phyloP scores from a whole-genome alignment of 2,113 vertebrate species.

The Microtus oregoni region DNA sequence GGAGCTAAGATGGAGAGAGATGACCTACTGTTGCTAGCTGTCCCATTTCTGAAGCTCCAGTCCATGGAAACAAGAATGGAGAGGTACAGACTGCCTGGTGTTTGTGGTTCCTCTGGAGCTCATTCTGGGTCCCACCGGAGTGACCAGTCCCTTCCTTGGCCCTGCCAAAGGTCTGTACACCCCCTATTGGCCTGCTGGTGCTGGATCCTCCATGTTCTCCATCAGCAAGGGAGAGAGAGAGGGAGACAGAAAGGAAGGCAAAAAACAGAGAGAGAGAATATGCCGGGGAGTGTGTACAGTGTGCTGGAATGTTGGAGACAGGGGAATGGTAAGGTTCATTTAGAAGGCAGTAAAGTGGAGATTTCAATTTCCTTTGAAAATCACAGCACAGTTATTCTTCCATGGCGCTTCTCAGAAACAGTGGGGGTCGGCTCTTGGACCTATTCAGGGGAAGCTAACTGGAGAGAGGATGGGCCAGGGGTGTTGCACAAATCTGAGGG shows the following conservation, averaged over 20 bases:
- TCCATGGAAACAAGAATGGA: fast-evolving
- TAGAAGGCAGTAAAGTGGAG: conserved; percentile 79
- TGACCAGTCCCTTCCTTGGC: too few species aligned
- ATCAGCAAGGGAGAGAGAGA: background rate
- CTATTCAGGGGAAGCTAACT: fast-evolving
- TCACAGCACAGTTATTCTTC: conserved; percentile 71
- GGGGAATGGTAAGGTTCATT: conserved; percentile 78
- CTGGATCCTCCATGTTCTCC: too few species aligned
- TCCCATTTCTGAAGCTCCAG: background rate
- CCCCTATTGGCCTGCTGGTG: background rate
- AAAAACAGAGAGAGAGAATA: background rate
- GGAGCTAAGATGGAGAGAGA: background rate
- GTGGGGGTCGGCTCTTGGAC: background rate
- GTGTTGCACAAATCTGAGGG: background rate
- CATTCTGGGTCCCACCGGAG: too few species aligned
- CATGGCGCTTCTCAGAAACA: background rate
- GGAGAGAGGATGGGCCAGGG: background rate
- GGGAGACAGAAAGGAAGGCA: too few species aligned
- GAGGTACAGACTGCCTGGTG: background rate
- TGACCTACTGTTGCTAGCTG: background rate
- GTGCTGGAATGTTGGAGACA: conserved; percentile 29
- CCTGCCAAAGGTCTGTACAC: background rate
- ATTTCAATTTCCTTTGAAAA: conserved; percentile 83
- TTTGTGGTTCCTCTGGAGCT: background rate
- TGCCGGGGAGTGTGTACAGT: background rate